Evolutionary conservation across 1,140 invertebrate genomes (phyloP).

Genomic region (Anastatus disparis): DNA sequence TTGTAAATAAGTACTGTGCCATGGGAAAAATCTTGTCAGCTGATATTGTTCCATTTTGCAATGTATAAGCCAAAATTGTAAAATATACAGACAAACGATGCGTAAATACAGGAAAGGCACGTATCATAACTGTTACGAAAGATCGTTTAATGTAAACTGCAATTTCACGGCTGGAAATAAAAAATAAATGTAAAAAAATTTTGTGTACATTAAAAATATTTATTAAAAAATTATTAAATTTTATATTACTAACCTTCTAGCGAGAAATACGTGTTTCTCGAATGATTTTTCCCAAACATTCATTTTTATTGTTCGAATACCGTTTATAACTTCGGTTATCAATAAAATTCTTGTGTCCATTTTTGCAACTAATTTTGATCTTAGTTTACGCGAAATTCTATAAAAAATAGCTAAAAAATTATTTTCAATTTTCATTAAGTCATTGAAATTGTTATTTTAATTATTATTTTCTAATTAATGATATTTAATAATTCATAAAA

Average conservation of each 20-base stretch:
- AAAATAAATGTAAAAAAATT: too few species aligned
- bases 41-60: conserved; percentile 72
- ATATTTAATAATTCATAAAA: too few species aligned
- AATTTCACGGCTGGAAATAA: conserved; percentile 71
- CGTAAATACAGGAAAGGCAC: conserved; percentile 73
- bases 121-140: conserved; percentile 78
- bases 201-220: too few species aligned
- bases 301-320: conserved; percentile 81
- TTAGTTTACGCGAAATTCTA: too few species aligned
- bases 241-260: conserved; percentile 46
- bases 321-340: conserved; percentile 66
- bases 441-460: too few species aligned
- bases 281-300: conserved; percentile 86
- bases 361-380: too few species aligned
- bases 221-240: too few species aligned
- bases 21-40: conserved; percentile 79
- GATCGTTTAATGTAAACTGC: conserved; percentile 74
- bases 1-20: conserved; percentile 77
- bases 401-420: too few species aligned
- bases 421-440: too few species aligned
- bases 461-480: too few species aligned
- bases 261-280: conserved; percentile 69
- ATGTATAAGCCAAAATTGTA: conserved; percentile 75
- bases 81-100: conserved; percentile 78
- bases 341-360: too few species aligned